These are phyloP conservation scores for Acanthurus tractus DNA, from an alignment of 2,797 vertebrate genomes.

Conservation along the genomic window DNA sequence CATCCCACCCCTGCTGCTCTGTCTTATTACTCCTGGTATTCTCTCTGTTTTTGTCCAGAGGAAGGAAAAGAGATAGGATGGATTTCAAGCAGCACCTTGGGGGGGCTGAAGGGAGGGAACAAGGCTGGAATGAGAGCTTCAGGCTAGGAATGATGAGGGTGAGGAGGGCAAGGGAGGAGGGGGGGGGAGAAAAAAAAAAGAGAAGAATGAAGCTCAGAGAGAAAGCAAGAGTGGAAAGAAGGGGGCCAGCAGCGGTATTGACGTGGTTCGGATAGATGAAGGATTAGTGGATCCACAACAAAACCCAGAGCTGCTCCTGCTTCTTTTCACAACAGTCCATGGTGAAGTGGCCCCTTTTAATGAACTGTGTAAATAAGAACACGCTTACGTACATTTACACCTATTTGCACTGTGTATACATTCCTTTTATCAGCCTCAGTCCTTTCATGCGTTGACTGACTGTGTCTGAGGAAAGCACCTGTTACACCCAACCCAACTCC, in stretches of 20 bases:
- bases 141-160: conserved; percentile 27
- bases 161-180: conserved; percentile 16
- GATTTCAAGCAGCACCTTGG: conserved; percentile 64
- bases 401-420: conserved; percentile 15
- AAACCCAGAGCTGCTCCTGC: conserved; percentile 69
- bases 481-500: not conserved
- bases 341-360: conserved; percentile 70
- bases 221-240: conserved; percentile 54
- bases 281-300: conserved; percentile 76
- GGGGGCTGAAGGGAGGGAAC: conserved; percentile 9
- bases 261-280: conserved; percentile 72
- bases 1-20: conserved; percentile 71
- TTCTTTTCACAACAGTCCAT: conserved; percentile 49
- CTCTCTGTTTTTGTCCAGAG: conserved; percentile 66
- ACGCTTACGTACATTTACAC: conserved; percentile 1
- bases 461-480: not conserved
- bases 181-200: conserved; percentile 17
- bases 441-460: conserved; percentile 6
- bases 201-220: not conserved
- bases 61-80: conserved; percentile 60
- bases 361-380: conserved; percentile 62
- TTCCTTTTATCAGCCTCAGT: not conserved
- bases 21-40: conserved; percentile 71
- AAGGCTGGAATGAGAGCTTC: conserved; percentile 44
- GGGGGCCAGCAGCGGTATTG: conserved; percentile 58